Evolutionary conservation across 2,888 invertebrate species (phyloP).

Genomic region (Caenorhabditis wallacei): DNA sequence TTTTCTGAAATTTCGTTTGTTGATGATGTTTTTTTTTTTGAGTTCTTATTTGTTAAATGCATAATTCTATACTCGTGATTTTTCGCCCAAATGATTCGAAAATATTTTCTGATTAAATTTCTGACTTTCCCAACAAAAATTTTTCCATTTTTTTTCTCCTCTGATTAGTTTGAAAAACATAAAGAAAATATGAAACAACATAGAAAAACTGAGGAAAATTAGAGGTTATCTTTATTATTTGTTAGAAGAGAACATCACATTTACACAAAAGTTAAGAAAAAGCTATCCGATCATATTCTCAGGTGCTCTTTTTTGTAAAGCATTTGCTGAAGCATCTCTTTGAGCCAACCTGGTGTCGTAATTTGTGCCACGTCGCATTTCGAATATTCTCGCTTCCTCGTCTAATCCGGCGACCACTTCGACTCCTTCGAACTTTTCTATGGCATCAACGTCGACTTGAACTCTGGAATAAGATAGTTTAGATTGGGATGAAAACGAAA

Average conservation of each 20-base stretch:
- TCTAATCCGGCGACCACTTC: slow-evolving; percentile 83
- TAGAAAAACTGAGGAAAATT: slow-evolving; percentile 20
- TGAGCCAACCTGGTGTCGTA: slow-evolving; percentile 69
- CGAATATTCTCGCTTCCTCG: slow-evolving; percentile 83
- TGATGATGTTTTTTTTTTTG: not conserved
- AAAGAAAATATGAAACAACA: not conserved
- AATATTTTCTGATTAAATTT: not conserved
- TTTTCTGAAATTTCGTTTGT: slow-evolving; percentile 42
- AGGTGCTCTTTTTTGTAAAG: slow-evolving; percentile 54
- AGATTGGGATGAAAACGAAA: slow-evolving; percentile 2
- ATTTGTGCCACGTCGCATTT: slow-evolving; percentile 68
- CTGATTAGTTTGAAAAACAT: not conserved
- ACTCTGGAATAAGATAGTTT: slow-evolving; percentile 30
- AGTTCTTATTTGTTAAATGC: not conserved
- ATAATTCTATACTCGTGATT: not conserved
- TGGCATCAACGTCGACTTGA: slow-evolving; percentile 79
- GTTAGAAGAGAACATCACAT: slow-evolving; percentile 41
- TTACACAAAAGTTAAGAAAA: slow-evolving; percentile 43
- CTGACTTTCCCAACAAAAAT: not conserved
- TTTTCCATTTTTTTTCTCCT: not conserved
- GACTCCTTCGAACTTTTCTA: slow-evolving; percentile 82
- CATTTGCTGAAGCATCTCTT: slow-evolving; percentile 53
- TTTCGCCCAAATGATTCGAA: no score
- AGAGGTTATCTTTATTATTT: slow-evolving; percentile 36
- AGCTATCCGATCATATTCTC: slow-evolving; percentile 33